Percentiles rank a stretch among this genome's conserved stretches.
Conservation (phyloP, 2,797 vertebrate species). For the Astyanax mexicanus region DNA sequence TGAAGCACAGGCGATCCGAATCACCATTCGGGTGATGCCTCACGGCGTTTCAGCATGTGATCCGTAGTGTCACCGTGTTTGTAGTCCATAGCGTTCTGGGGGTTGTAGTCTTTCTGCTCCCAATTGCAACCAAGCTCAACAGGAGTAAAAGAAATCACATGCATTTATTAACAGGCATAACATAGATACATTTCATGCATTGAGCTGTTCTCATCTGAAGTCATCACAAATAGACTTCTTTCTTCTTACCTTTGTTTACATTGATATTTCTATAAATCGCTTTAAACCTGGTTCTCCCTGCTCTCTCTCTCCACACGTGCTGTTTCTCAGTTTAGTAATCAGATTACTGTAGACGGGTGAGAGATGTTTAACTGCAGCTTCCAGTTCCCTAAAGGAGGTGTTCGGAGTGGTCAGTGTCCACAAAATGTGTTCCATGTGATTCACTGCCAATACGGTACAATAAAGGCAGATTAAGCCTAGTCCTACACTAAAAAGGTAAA, state of each 20-base stretch:
- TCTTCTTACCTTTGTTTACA: not conserved
- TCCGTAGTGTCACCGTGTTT: too few relatives aligned
- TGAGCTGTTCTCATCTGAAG: too few relatives aligned
- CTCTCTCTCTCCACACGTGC: not conserved
- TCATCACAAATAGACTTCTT: too few relatives aligned
- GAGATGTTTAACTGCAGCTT: not conserved
- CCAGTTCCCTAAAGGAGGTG: conserved; percentile 3
- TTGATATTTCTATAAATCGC: not conserved
- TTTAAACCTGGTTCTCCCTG: not conserved
- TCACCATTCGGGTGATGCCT: too few relatives aligned
- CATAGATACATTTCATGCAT: too few relatives aligned
- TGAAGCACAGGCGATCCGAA: too few relatives aligned
- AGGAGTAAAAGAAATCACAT: too few relatives aligned
- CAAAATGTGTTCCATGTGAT: not conserved
- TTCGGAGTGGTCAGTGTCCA: conserved; percentile 5
- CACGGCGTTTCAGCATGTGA: too few relatives aligned
- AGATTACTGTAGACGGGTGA: conserved; percentile 5
- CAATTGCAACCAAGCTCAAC: too few relatives aligned
- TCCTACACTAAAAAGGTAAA: not conserved
- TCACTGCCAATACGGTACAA: not conserved
- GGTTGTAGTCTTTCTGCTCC: too few relatives aligned
- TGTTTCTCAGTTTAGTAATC: conserved; percentile 2
- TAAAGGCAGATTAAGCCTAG: not conserved
- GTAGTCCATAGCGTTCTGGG: too few relatives aligned
- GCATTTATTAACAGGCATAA: too few relatives aligned